Base-by-base conservation (phyloP, 2,113 vertebrate species). In the Phyllostomus discolor region DNA sequence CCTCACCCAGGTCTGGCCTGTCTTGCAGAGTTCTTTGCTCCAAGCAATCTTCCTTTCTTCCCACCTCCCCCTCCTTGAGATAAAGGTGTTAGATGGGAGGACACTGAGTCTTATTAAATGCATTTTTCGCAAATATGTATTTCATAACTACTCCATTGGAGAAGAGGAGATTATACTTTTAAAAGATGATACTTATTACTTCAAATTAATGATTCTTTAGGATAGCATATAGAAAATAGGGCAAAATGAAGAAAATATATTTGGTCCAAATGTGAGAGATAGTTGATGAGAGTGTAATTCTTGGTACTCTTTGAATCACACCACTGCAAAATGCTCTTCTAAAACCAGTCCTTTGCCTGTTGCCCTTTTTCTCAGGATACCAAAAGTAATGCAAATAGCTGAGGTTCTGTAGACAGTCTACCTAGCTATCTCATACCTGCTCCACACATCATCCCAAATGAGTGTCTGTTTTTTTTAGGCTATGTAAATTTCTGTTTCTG, bases 401-500 rank as follows among this genome's bases (percentile, higher is more conserved):
- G 19, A 54, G 28, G 22, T 15, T 24, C 67, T 24, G 2, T 19
- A 57, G 7, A 69, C 46, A 35, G 50, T 41, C 43, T 70, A 28
- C 62, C 4, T 26, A 46, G 66, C 59, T 9, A 19, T 70, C 31
- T 64, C 35, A 75, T 9, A 7, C 50, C 54, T 12, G 24, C 62
- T 28, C 11, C 26, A 43, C 73, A 43, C 16, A 28, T 88, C 62
- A 52, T 57, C 17, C 64, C 43, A 52, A 78, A 48, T 81, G 50
- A 85, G 66, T 78, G 38, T 64, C 38, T 62, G 22, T 46, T 94
- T 96, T 96, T 84, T 73, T 78, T 89, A 66, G 16, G n/a, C 33
- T 31, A 17, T 19, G 1, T 48, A 75, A 54, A 70, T 90, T 91
- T 88, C 6, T 17, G 4, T 66, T 96, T 94, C 70, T 26, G 3